A percentile compares a stretch with the other conserved stretches of the same genome.
Evolutionary conservation across 2,113 vertebrate species (phyloP).

Genomic region (Arizona elegans): DNA sequence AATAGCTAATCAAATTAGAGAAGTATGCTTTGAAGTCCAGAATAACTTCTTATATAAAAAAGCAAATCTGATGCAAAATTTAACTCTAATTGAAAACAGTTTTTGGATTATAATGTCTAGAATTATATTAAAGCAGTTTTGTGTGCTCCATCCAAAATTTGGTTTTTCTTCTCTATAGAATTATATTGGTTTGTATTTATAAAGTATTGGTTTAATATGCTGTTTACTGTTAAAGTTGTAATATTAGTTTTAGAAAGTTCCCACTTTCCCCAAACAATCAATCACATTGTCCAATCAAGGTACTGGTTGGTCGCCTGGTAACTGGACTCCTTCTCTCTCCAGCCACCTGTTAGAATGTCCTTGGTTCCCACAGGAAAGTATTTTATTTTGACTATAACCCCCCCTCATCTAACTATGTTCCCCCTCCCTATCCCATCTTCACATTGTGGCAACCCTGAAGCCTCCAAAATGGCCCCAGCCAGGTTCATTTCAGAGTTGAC

Average conservation of each 20-base stretch:
- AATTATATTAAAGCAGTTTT: neutral
- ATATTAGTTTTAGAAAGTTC: neutral
- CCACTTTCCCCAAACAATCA: too few relatives aligned
- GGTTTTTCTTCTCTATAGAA: neutral
- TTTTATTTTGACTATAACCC: too few relatives aligned
- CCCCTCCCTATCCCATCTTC: too few relatives aligned
- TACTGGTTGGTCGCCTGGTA: too few relatives aligned
- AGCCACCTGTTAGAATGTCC: too few relatives aligned
- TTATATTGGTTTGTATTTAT: neutral
- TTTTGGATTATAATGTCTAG: neutral
- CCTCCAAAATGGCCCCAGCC: too few relatives aligned
- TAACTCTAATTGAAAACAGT: neutral
- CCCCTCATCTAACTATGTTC: too few relatives aligned
- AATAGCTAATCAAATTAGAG: neutral
- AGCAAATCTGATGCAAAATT: neutral
- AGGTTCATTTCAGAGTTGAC: too few relatives aligned
- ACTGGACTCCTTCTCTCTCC: too few relatives aligned
- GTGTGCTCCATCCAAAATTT: neutral
- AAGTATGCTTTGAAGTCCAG: neutral
- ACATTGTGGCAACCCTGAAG: too few relatives aligned
- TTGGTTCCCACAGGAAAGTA: too few relatives aligned
- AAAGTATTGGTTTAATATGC: neutral
- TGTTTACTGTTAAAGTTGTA: neutral
- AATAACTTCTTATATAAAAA: neutral
- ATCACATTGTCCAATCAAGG: too few relatives aligned